Base-by-base conservation (phyloP, 2,113 vertebrate species). In the Scomber scombrus region DNA sequence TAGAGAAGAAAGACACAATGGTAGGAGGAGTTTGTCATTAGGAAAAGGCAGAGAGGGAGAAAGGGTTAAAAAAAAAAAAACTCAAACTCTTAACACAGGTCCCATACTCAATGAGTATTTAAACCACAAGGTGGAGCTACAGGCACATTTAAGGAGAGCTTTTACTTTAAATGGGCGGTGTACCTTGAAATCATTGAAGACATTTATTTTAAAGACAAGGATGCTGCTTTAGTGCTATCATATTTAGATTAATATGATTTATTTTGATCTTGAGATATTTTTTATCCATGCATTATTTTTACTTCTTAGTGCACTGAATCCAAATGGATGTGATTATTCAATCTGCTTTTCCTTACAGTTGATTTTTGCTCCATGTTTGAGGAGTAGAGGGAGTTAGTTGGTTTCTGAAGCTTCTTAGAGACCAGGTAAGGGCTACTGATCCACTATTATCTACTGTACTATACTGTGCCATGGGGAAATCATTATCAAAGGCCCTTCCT, bases 101-200 rank as follows among this genome's bases (percentile, higher is more conserved):
- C 21, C 15, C 2, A 16, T 14, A 3, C 60, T 40, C 10, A 49
- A 3, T 66, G 10, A 57, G 8, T 57, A 8, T 3, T 34, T 15
- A 10, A 3, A 31, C 88, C 91, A 92, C 88, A 67, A 51, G 92
- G 69, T 86, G 91, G 90, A 2, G 77, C 84, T 82, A 18, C 46
- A 81, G 58, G 50, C 88, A 84, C 26, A 52, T 49, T 14, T 15
- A 60, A 81, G n/a, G n/a, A 52, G 43, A 5, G 8, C 15, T 23
- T 63, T 3, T 5, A 1, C 12, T 57, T 15, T 40, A 26, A 56
- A 8, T 55, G 61, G 67, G 51, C 4, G 19, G 71, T 58, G 23
- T 21, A 70, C 14, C 21, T 43, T 67, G 7, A 23, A 50, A 46
- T 69, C 15, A 69, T 61, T 49, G 19, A 50, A 63, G 14, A 13